These are phyloP conservation scores for Chelonus formosanus DNA, from an alignment of 2,888 invertebrate species.

Conservation along the genomic window DNA sequence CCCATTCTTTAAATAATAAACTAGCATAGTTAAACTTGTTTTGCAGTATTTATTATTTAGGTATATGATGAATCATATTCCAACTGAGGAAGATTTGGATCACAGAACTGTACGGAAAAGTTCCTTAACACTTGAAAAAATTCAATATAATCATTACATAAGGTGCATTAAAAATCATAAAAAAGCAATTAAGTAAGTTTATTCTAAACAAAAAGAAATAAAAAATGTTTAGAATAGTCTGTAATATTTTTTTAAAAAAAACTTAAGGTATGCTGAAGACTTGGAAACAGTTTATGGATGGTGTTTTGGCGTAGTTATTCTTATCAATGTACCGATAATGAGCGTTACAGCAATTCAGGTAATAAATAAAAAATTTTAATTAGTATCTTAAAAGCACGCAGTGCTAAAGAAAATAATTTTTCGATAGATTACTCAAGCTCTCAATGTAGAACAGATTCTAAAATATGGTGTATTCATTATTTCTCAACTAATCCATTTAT, in stretches of 20 bases:
- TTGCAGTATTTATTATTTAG: not conserved
- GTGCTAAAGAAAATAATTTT: not conserved
- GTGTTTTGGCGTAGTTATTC: slow-evolving; percentile 1
- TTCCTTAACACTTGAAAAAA: not conserved
- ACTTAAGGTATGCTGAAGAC: slow-evolving; percentile 5
- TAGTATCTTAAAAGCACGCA: not conserved
- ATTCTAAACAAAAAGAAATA: not conserved
- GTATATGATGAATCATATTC: not conserved
- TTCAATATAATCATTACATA: slow-evolving; percentile 1
- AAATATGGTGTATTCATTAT: slow-evolving; percentile 3
- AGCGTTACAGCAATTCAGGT: slow-evolving; percentile 16
- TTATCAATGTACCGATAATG: not conserved
- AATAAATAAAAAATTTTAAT: not conserved
- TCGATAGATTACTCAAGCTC: not conserved
- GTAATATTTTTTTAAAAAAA: too few relatives aligned
- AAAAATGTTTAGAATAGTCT: not conserved
- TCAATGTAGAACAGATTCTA: not conserved
- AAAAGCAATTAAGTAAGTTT: not conserved
- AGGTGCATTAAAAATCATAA: not conserved
- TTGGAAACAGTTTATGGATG: slow-evolving; percentile 3
- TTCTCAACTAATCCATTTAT: slow-evolving; percentile 13
- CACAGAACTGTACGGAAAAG: not conserved
- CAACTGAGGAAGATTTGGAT: not conserved
- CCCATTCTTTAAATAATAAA: not conserved
- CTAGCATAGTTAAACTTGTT: not conserved